phyloP scores from a whole-genome alignment of 2,888 invertebrate species.

The Xylota sylvarum region DNA sequence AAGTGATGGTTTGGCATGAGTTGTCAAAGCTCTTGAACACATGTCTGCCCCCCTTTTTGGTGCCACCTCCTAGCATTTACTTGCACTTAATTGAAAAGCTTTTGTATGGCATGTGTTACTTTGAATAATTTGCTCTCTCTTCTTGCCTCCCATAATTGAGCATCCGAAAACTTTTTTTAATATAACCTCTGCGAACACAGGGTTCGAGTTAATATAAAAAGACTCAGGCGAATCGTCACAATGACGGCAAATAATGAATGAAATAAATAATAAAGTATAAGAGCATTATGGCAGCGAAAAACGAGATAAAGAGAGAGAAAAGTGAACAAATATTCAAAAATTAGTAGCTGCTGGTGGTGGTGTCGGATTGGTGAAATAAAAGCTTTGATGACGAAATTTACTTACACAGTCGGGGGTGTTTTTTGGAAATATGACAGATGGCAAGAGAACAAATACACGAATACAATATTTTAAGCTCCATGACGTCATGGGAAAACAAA shows the following conservation, averaged over 20 bases:
- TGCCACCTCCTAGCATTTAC: background rate
- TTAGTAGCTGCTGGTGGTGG: background rate
- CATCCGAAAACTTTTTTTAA: background rate
- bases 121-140: background rate
- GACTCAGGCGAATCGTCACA: slow-evolving; percentile 25
- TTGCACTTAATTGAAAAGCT: slow-evolving; percentile 7
- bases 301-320: background rate
- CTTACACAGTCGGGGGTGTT: background rate
- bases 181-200: background rate
- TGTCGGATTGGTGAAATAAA: background rate
- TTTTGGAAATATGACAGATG: slow-evolving; percentile 7
- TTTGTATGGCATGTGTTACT: background rate
- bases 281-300: slow-evolving; percentile 43
- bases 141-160: slow-evolving; percentile 5
- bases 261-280: slow-evolving; percentile 49
- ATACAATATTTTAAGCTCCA: slow-evolving; percentile 13
- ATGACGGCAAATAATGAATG: slow-evolving; percentile 60
- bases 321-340: background rate
- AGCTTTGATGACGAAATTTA: slow-evolving; percentile 25
- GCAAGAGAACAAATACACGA: background rate
- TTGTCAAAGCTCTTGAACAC: slow-evolving; percentile 39
- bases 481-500: slow-evolving; percentile 57
- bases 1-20: slow-evolving; percentile 34
- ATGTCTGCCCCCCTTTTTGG: slow-evolving; percentile 8
- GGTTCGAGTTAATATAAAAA: slow-evolving; percentile 29